Evolutionary conservation across 2,113 vertebrate genomes (phyloP).

Genomic region (Archocentrus centrarchus): DNA sequence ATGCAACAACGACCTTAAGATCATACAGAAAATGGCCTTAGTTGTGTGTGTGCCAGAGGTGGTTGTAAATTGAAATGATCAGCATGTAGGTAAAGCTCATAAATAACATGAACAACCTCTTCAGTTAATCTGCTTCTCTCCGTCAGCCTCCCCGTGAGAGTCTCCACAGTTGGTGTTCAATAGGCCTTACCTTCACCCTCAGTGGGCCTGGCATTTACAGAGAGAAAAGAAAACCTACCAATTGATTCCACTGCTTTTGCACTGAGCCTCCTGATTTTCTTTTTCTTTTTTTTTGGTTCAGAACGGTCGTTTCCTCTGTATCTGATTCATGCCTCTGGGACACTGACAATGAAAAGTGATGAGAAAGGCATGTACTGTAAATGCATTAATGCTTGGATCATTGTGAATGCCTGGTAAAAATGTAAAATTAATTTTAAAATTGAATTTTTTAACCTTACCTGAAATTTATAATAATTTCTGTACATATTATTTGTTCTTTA

Average conservation of each 20-base stretch:
- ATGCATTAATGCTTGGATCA: background rate
- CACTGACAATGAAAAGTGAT: background rate
- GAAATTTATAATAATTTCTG: background rate
- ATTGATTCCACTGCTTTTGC: slow-evolving; percentile 26
- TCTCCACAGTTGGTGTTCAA: background rate
- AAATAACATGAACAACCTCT: slow-evolving; percentile 36
- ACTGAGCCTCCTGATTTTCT: background rate
- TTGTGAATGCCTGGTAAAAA: background rate
- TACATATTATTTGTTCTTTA: background rate
- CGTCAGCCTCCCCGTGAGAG: slow-evolving; percentile 14
- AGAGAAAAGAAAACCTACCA: background rate
- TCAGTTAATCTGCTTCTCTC: slow-evolving; percentile 35
- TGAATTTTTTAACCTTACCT: background rate
- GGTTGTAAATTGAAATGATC: slow-evolving; percentile 24
- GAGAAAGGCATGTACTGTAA: background rate
- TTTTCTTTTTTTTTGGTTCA: background rate
- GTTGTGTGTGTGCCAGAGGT: background rate
- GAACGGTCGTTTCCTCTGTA: background rate
- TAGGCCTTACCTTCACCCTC: slow-evolving; percentile 21
- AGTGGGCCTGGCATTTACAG: slow-evolving; percentile 14
- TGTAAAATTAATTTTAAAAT: background rate
- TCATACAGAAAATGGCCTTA: background rate
- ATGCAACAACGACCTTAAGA: background rate
- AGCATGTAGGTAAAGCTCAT: slow-evolving; percentile 2
- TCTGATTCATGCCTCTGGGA: background rate